Evolutionary conservation across 2,888 invertebrate species (phyloP), one percentile per base, ranked within the genome.

Genomic region (Elegia similella): DNA sequence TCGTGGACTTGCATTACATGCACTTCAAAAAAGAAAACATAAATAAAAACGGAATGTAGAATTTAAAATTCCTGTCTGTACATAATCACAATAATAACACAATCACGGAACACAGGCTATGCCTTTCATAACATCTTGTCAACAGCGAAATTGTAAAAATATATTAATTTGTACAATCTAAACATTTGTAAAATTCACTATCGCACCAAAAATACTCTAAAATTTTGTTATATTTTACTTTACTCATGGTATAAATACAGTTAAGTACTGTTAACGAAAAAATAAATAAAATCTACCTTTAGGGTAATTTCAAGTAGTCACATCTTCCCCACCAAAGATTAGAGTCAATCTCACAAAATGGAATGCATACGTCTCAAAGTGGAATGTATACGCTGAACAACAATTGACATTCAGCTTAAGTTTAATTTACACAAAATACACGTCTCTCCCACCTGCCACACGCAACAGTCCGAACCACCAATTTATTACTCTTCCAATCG

Each of bases 91-190:
- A 84, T 87, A 82, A 84, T 80, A 75, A 84, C 86, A 85, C 72
- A 83, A 88, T 88, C 88, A 85, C 88, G 86, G 88, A 81, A 80
- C 73, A 72, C 69, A 88, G 90, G 90, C 90, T 89, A 77, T 82
- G 90, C 91, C 90, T 82, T 79, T 76, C 72, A 78, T 81, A 84
- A 84, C 80, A 69, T 78, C 71, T 81, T 84, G 80, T 87, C 84
- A 85, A 88, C 86, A 87, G 86, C 80, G 82, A 88, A 86, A 88
- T 34, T 90, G 88, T 89, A 90, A 89, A 90, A 90, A 90, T 89
- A 90, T 89, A 88, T 88, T 88, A 89, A 88, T 90, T 90, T 90
- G 90, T 91, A 91, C 90, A 91, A 77, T 88, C 78, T 87, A 86
- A 88, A 88, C 84, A 86, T 87, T 90, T 89, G 88, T 89, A 90